Evolutionary conservation across 2,797 vertebrate species (phyloP).

Genomic region (Brachymystax lenok): DNA sequence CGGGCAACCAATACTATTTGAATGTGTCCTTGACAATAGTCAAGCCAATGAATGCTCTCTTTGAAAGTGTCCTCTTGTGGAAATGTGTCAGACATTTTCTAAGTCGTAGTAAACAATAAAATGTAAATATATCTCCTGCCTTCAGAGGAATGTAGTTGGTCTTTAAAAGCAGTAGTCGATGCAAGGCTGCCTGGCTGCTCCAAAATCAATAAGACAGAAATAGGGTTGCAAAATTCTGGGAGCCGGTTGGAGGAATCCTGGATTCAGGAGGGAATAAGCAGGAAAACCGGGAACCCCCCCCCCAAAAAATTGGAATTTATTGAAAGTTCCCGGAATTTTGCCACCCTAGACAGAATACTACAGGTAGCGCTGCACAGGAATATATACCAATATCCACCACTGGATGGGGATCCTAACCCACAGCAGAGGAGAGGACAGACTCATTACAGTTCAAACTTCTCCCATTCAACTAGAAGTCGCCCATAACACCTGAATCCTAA

Average conservation of each 20-base stretch:
- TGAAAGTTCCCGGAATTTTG: no score
- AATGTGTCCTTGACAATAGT: background rate
- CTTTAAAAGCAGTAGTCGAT: background rate
- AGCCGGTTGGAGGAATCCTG: no score
- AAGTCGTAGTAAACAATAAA: background rate
- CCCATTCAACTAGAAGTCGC: no score
- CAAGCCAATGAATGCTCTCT: background rate
- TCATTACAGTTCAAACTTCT: no score
- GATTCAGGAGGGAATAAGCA: no score
- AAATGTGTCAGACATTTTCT: background rate
- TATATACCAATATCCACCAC: conserved; percentile 24
- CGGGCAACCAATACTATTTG: background rate
- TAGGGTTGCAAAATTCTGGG: no score
- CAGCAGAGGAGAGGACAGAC: background rate
- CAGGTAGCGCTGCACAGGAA: background rate
- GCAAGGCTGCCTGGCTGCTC: background rate
- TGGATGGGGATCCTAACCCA: conserved; percentile 45
- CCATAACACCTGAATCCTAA: no score
- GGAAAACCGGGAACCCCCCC: no score
- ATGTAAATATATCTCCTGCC: no score
- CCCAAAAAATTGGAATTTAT: no score
- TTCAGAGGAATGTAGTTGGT: no score
- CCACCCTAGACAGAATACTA: background rate
- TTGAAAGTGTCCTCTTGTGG: no score
- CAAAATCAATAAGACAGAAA: background rate